Evolutionary conservation across 2,888 invertebrate species (phyloP), one percentile per base, ranked within the genome.

Genomic region (Camptogramma bilineatum): DNA sequence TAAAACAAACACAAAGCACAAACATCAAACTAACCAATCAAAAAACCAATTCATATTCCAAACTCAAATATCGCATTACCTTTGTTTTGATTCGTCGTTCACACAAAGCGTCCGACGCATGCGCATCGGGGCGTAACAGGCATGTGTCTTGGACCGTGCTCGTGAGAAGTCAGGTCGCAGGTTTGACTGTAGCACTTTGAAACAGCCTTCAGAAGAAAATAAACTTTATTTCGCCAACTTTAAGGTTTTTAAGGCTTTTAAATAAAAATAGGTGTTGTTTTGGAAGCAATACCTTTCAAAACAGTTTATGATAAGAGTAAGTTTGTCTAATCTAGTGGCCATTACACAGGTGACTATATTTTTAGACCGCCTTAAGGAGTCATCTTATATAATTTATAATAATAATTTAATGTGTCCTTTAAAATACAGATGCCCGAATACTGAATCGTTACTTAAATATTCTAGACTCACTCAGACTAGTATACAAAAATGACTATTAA

Each of bases 111-210:
- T 73, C 67, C 59, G 68, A 54, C 61, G 65, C 66, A 71, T 72
- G 82, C 68, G 73, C 88, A 85, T 47, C 79, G 78, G 79, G 73
- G 82, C 85, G 85, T 82, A 84, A 85, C 85, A 84, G 81, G 79
- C 85, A 77, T 84, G 82, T 70, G 76, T 81, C 83, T 75, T 85
- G 78, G 77, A 86, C 81, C 85, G 80, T 83, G 74, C 79, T 80
- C 87, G 87, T 90, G 89, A 78, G 87, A 88, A 87, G 58, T 56
- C 55, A 69, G 79, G 81, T 83, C 78, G 79, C 71, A 80, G 80
- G 54, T 64, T 53, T 52, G 46, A 51, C 48, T 13, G 13, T 48
- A n/a, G 21, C 48, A 21, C 13, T 48, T 48, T 19, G 44, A 44
- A 48, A 10, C 8, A n/a, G 13, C 4, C 16, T 34, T 52, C 34